Conservation (phyloP, 1,140 invertebrate genomes). For the Saccostrea cuccullata region DNA sequence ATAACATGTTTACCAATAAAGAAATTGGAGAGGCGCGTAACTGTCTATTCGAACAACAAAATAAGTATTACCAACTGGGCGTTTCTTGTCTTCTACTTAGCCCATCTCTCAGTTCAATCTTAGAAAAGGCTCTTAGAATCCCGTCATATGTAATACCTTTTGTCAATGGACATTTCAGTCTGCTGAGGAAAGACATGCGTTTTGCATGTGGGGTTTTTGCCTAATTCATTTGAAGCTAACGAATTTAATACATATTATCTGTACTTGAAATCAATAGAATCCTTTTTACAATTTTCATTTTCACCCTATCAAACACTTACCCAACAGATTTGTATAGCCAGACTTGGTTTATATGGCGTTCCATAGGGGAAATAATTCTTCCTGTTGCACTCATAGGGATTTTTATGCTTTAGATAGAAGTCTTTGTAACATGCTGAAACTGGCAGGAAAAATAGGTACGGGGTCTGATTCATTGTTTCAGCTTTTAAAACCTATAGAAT, state of each 20-base stretch:
- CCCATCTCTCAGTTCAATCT: background rate
- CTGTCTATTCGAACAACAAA: background rate
- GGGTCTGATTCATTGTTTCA: background rate
- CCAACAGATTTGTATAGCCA: background rate
- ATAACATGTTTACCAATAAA: conserved; percentile 24
- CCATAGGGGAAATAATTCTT: background rate
- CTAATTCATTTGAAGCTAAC: background rate
- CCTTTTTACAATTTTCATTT: background rate
- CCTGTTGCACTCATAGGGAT: background rate
- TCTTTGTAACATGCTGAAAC: background rate
- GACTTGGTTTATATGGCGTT: background rate
- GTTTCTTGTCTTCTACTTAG: background rate
- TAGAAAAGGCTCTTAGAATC: background rate
- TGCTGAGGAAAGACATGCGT: background rate
- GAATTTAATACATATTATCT: background rate
- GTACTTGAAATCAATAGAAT: background rate
- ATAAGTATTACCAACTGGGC: background rate
- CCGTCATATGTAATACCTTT: background rate
- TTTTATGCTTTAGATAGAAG: background rate
- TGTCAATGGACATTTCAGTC: background rate
- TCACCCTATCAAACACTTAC: background rate
- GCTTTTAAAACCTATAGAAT: background rate
- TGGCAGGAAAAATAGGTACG: background rate
- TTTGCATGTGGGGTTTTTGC: background rate
- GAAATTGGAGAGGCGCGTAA: background rate